Evolutionary conservation across 2,113 vertebrate genomes (phyloP).

Genomic region (Neotragus moschatus): DNA sequence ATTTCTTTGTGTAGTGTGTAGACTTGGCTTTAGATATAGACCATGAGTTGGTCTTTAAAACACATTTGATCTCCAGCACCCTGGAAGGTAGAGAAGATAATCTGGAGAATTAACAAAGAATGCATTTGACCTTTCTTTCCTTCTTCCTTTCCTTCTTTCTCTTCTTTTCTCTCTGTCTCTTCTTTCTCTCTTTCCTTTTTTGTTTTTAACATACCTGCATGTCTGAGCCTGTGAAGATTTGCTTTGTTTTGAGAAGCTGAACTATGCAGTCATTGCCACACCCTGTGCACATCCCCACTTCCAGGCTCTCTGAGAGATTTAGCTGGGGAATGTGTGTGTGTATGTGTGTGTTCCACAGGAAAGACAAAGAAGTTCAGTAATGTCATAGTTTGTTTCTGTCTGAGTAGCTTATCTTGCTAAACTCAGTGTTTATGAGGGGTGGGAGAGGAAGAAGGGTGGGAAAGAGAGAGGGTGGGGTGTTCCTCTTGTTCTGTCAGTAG

Average conservation of each 20-base stretch:
- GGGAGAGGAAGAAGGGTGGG: not conserved
- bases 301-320: not conserved
- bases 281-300: not conserved
- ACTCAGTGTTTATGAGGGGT: not conserved
- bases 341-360: not conserved
- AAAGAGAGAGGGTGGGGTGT: not conserved
- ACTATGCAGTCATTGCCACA: not conserved
- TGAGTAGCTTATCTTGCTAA: not conserved
- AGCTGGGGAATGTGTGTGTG: not conserved
- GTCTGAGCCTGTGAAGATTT: not conserved
- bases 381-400: conserved; percentile 5
- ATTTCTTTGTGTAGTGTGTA: not conserved
- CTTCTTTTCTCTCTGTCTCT: too few species aligned
- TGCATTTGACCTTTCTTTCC: not conserved
- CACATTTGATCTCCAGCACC: not conserved
- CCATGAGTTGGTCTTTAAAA: not conserved
- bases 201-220: not conserved
- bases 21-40: not conserved
- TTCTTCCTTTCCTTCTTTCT: not conserved
- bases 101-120: not conserved
- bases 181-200: not conserved
- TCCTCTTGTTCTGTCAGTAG: not conserved
- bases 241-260: not conserved
- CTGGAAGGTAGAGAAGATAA: not conserved
- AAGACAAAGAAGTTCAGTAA: not conserved